These are phyloP conservation scores for Labeo catla DNA, from an alignment of 2,113 vertebrate species.

Conservation along the genomic window DNA sequence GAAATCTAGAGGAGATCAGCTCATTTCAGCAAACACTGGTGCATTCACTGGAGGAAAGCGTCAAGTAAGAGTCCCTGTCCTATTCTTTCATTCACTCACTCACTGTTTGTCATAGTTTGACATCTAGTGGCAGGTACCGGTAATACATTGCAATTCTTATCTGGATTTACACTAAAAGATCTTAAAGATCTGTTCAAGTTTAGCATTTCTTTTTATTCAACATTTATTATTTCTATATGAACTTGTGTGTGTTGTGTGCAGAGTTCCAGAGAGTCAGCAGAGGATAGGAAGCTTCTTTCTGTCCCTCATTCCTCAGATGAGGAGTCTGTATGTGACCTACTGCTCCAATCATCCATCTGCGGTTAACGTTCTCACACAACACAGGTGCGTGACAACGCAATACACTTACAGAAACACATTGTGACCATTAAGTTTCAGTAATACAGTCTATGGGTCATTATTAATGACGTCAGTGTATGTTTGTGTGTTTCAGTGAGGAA, in stretches of 20 bases:
- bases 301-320: slow-evolving; percentile 90
- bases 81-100: not conserved
- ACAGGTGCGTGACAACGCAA: slow-evolving; percentile 72
- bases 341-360: slow-evolving; percentile 95
- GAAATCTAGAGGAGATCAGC: slow-evolving; percentile 95
- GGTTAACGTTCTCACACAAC: slow-evolving; percentile 91
- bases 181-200: not conserved
- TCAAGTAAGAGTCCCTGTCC: slow-evolving; percentile 81
- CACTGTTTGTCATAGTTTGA: slow-evolving; percentile 30
- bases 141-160: not conserved
- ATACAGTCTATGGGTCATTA: not conserved
- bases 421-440: not conserved
- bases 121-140: slow-evolving; percentile 62
- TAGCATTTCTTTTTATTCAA: not conserved
- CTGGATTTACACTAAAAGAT: not conserved
- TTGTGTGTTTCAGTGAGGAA: slow-evolving; percentile 81
- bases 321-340: slow-evolving; percentile 86
- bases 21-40: slow-evolving; percentile 95
- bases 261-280: slow-evolving; percentile 92
- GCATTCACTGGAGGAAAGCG: slow-evolving; percentile 93
- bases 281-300: slow-evolving; percentile 93
- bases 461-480: not conserved
- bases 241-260: slow-evolving; percentile 60
- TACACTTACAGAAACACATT: not conserved
- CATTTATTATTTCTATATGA: not conserved